Conservation (phyloP, 2,797 vertebrate genomes). For the Agapornis canus region DNA sequence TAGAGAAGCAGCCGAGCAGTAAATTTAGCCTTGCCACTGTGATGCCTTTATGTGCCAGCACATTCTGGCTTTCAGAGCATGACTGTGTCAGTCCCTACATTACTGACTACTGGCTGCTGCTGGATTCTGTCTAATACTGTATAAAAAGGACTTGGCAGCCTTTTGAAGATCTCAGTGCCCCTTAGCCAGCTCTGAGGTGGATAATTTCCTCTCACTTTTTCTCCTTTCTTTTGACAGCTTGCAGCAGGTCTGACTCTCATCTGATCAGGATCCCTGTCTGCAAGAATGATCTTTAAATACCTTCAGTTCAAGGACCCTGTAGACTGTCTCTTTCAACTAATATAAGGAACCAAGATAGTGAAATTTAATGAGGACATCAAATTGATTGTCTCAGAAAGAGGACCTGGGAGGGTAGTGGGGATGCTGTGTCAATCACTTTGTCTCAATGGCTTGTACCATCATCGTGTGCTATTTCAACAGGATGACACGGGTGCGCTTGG, state of each 20-base stretch:
- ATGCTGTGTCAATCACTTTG: constrained; percentile 66
- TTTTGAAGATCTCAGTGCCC: not conserved
- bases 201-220: constrained; percentile 2
- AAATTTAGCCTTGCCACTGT: not conserved
- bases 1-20: constrained; percentile 17
- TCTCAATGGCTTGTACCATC: constrained; percentile 51
- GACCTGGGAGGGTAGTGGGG: constrained; percentile 56
- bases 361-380: constrained; percentile 73
- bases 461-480: constrained; percentile 45
- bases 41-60: not conserved
- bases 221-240: not conserved
- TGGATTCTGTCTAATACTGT: not conserved
- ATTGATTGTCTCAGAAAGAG: constrained; percentile 62
- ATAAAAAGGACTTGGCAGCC: not conserved
- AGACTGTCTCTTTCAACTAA: constrained; percentile 48
- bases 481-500: not conserved
- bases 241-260: constrained; percentile 4
- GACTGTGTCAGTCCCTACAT: not conserved
- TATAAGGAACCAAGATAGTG: constrained; percentile 47
- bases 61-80: not conserved
- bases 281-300: constrained; percentile 51
- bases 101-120: not conserved
- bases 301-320: constrained; percentile 53
- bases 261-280: constrained; percentile 17
- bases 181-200: not conserved